A percentile compares a stretch with the other conserved stretches of the same genome.
phyloP scores from a whole-genome alignment of 2,888 invertebrate species.

The Sinelater perroti region DNA sequence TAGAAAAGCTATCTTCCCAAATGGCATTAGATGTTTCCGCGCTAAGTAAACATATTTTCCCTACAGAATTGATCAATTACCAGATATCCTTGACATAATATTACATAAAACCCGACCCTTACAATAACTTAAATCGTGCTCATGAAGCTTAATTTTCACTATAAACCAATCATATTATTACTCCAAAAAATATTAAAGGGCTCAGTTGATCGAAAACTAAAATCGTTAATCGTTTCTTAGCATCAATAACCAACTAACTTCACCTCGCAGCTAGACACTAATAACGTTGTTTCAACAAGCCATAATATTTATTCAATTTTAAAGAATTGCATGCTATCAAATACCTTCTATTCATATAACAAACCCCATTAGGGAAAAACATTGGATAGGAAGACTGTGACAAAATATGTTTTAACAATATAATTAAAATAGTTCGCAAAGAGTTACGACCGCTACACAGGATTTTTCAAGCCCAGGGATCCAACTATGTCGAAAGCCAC shows the following conservation, averaged over 20 bases:
- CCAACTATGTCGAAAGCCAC: neutral
- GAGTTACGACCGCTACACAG: neutral
- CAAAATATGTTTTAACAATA: too few relatives aligned
- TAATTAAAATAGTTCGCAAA: neutral
- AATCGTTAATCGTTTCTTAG: too few relatives aligned
- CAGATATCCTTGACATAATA: slow-evolving; percentile 2
- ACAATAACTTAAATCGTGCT: neutral
- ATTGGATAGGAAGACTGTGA: neutral
- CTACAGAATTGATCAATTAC: slow-evolving; percentile 1
- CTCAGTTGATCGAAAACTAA: neutral
- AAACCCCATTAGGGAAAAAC: neutral
- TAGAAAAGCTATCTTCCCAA: neutral
- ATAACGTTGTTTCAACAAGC: too few relatives aligned
- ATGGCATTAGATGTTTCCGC: slow-evolving; percentile 1
- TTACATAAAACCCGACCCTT: neutral
- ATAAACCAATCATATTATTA: slow-evolving; percentile 1
- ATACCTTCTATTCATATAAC: too few relatives aligned
- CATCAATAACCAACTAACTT: neutral
- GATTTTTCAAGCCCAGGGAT: neutral
- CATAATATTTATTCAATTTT: too few relatives aligned
- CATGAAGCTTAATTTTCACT: neutral
- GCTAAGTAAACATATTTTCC: slow-evolving; percentile 5
- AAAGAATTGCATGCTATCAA: too few relatives aligned
- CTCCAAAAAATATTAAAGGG: slow-evolving; percentile 7
- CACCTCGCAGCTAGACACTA: neutral